A percentile compares a stretch with the other conserved stretches of the same genome.
These are phyloP conservation scores for Folsomia candida DNA, from an alignment of 2,888 invertebrate species.

Conservation along the genomic window DNA sequence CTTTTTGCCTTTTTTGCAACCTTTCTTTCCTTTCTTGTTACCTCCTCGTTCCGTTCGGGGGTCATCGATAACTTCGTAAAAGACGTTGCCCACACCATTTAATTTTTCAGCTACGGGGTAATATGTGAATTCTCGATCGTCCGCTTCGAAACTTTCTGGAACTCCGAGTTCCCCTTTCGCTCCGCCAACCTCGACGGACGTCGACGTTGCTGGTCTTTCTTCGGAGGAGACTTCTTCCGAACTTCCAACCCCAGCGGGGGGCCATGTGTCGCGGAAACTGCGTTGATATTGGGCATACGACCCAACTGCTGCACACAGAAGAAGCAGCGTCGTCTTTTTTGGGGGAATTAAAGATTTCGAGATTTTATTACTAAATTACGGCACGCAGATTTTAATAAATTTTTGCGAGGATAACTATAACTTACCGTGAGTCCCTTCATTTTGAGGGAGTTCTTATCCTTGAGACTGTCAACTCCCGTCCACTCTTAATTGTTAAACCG, in stretches of 20 bases:
- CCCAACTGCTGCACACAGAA: not conserved
- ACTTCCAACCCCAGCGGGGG: not conserved
- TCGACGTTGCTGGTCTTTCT: not conserved
- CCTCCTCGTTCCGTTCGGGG: not conserved
- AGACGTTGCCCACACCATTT: not conserved
- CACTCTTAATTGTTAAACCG: not conserved
- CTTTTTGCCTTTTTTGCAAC: not conserved
- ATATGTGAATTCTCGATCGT: slow-evolving; percentile 7
- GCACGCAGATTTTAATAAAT: not conserved
- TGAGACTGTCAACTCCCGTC: not conserved
- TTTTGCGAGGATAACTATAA: not conserved
- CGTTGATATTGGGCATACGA: not conserved
- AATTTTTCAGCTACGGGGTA: slow-evolving; percentile 11
- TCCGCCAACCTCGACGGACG: not conserved
- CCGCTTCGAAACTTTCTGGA: slow-evolving; percentile 9
- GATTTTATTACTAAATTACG: not conserved
- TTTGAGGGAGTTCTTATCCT: not conserved
- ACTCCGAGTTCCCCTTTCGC: slow-evolving; percentile 9
- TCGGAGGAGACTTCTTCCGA: slow-evolving; percentile 12
- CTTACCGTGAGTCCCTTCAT: slow-evolving; percentile 11
- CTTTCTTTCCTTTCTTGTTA: not conserved
- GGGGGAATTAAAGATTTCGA: not conserved
- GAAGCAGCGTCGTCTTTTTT: not conserved
- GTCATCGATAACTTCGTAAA: slow-evolving; percentile 10
- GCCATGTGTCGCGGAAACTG: not conserved